A percentile compares a stretch with the other conserved stretches of the same genome.
Evolutionary conservation across 2,888 invertebrate species (phyloP).

Genomic region (Panopea generosa): DNA sequence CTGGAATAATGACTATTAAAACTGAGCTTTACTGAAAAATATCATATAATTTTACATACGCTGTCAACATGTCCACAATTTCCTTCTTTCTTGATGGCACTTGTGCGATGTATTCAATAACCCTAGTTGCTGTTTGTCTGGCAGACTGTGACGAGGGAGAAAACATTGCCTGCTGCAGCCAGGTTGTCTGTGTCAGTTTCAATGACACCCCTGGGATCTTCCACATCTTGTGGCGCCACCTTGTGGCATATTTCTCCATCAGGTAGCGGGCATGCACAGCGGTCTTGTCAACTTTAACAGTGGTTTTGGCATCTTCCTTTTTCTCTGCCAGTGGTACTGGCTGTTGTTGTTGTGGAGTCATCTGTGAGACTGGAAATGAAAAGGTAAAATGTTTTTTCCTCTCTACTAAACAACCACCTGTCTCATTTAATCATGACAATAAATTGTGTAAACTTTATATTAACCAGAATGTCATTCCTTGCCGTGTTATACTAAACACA

Average conservation of each 20-base stretch:
- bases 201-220: conserved; percentile 75
- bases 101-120: conserved; percentile 93
- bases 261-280: conserved; percentile 87
- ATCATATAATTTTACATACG: conserved; percentile 89
- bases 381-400: too few relatives aligned
- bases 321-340: conserved; percentile 23
- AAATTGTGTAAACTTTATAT: too few relatives aligned
- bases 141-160: conserved; percentile 96
- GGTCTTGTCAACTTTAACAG: conserved; percentile 62
- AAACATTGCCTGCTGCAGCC: conserved; percentile 96
- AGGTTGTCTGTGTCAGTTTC: conserved; percentile 87
- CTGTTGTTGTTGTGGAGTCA: conserved; percentile 8
- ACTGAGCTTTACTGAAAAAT: too few relatives aligned
- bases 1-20: too few relatives aligned
- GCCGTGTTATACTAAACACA: too few relatives aligned
- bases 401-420: too few relatives aligned
- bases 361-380: too few relatives aligned
- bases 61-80: conserved; percentile 94
- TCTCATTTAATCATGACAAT: too few relatives aligned
- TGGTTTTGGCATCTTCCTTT: conserved; percentile 33
- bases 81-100: conserved; percentile 88
- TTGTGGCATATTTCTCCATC: conserved; percentile 90
- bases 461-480: too few relatives aligned
- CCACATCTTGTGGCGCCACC: conserved; percentile 88
- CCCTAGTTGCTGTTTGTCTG: conserved; percentile 94